Base-by-base conservation (phyloP, 2,888 invertebrate genomes). In the Cephus pulcher region DNA sequence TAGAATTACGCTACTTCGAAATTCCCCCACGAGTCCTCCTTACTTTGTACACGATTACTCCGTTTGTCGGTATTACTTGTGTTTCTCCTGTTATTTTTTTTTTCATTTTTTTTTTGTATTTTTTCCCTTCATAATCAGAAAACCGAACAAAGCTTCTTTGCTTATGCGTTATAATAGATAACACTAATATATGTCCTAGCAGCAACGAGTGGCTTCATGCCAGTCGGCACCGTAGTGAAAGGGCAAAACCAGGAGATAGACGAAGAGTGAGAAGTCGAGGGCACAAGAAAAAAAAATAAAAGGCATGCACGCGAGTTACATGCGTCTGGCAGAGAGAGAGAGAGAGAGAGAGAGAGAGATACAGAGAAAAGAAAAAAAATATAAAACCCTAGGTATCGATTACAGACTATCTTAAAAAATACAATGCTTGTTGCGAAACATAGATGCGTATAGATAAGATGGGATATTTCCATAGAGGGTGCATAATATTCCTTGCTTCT, bases 341-440 rank as follows among this genome's bases (percentile, higher is more conserved):
- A 34, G 4, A 6, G 1, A 40, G 4, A 23, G 40, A 40, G 0
- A 40, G 6, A 56, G 40, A 56, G 6, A 56, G 1, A 40, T 6
- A 40, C 1, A 56, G 56, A 56, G 56, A 56, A 56, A 23, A 40
- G 15, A 40, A 15, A 23, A 40, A 56, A 89, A 90, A 89, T 90
- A 90, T 89, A 90, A 90, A 91, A 89, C 86, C 89, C 90, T 89
- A 89, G 88, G 86, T 71, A 71, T 86, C 85, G 86, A 86, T 86
- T 84, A 33, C 84, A 86, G 80, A 83, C 86, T 87, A 86, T 84
- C 85, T 86, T 89, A 88, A 86, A 56, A 90, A 89, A 88, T 89
- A 90, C 86, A 89, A 86, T 87, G 85, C 84, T 86, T 86, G 83
- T 81, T 79, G 79, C 80, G 82, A 83, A 80, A 78, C 78, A 75